These are phyloP conservation scores for Aegypius monachus DNA, from an alignment of 2,113 vertebrate species.

Conservation along the genomic window DNA sequence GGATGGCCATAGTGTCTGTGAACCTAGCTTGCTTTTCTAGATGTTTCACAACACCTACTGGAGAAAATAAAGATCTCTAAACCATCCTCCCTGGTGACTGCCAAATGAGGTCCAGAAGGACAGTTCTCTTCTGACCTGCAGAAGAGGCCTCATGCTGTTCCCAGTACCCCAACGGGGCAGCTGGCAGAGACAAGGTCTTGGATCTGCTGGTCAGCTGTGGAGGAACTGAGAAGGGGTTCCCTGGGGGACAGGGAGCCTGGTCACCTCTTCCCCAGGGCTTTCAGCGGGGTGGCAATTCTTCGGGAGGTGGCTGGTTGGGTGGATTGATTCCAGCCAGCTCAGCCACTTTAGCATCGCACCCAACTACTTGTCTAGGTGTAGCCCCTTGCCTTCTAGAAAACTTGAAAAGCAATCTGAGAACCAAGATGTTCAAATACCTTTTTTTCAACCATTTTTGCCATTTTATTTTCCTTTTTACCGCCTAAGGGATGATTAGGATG, in stretches of 20 bases:
- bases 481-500: not conserved
- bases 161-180: no score
- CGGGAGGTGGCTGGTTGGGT: accelerated
- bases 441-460: not conserved
- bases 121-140: not conserved
- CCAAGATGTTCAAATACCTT: accelerated
- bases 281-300: not conserved
- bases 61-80: not conserved
- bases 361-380: accelerated
- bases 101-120: not conserved
- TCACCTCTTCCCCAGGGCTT: accelerated
- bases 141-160: no score
- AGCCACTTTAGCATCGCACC: not conserved
- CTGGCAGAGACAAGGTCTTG: not conserved
- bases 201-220: not conserved
- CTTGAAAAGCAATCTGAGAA: not conserved
- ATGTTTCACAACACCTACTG: not conserved
- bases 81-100: not conserved
- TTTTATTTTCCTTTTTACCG: not conserved
- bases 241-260: not conserved
- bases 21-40: not conserved
- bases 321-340: not conserved
- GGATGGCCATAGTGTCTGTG: not conserved
- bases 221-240: not conserved
- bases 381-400: not conserved